Percentiles rank a stretch among this genome's conserved stretches.
These are phyloP conservation scores for Nasonovia ribisnigri DNA, from an alignment of 2,888 invertebrate species.

Conservation along the genomic window DNA sequence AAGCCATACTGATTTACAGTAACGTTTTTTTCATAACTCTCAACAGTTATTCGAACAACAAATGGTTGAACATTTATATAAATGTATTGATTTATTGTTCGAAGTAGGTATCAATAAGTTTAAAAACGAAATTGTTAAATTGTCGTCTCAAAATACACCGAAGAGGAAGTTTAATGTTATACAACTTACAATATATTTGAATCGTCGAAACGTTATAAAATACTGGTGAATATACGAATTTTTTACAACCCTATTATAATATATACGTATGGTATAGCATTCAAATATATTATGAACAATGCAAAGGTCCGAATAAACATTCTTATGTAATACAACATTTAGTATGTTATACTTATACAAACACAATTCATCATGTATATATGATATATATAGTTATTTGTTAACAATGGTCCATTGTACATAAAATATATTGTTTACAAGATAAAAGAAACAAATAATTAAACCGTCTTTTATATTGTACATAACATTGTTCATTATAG, in stretches of 20 bases:
- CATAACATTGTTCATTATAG: neutral
- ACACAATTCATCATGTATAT: neutral
- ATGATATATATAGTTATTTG: neutral
- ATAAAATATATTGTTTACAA: neutral
- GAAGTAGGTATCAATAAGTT: neutral
- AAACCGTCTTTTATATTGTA: neutral
- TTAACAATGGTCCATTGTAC: neutral
- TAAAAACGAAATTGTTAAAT: neutral
- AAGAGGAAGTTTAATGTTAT: neutral
- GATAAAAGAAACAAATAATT: slow-evolving; percentile 9
- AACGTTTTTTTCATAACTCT: neutral
- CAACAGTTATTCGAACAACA: neutral
- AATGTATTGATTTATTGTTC: neutral
- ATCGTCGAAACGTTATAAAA: neutral
- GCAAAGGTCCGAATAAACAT: neutral
- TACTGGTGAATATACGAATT: neutral
- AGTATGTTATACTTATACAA: neutral
- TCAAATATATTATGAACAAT: neutral
- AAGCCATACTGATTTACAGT: neutral
- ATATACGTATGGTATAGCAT: neutral
- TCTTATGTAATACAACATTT: slow-evolving; percentile 3
- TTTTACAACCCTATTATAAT: neutral
- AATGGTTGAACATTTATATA: neutral
- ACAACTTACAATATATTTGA: neutral
- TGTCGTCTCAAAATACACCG: neutral